Evolutionary conservation across 2,113 vertebrate genomes (phyloP).

Genomic region (Salvelinus namaycush): DNA sequence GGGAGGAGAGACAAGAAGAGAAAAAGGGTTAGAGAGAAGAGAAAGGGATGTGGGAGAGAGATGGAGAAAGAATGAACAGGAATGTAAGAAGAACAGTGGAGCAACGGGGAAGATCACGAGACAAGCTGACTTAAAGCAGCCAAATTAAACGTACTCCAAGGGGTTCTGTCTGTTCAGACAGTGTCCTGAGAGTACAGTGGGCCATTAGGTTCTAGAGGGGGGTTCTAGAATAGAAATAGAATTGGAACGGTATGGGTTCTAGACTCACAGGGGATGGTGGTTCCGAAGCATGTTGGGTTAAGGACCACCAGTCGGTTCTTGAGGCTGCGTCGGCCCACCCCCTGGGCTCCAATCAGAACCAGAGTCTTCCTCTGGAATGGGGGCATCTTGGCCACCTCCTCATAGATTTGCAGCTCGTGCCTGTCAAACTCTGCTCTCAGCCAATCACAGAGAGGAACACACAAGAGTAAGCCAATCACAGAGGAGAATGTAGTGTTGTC

Average conservation of each 20-base stretch:
- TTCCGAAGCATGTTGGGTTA: conserved; percentile 89
- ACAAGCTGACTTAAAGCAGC: no score
- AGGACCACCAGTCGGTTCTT: conserved; percentile 95
- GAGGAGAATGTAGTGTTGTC: background rate
- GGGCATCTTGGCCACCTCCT: conserved; percentile 96
- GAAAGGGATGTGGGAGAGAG: background rate
- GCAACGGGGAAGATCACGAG: no score
- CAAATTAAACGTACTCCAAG: no score
- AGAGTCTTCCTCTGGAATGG: conserved; percentile 96
- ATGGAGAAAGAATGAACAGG: background rate
- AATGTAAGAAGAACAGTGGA: background rate
- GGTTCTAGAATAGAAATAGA: no score
- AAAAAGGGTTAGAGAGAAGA: background rate
- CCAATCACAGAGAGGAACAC: background rate
- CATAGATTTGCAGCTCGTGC: conserved; percentile 98
- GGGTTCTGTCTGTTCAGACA: no score
- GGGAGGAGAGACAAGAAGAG: background rate
- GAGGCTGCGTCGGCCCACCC: conserved; percentile 94
- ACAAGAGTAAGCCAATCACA: background rate
- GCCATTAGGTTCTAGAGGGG: background rate
- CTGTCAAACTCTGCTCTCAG: conserved; percentile 88
- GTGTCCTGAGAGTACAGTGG: no score
- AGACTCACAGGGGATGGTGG: conserved; percentile 93
- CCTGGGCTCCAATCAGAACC: conserved; percentile 96
- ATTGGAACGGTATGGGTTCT: background rate